Evolutionary conservation across 2,797 vertebrate genomes (phyloP), one percentile per base, ranked within the genome.

Genomic region (Microctenopoma lineatum): DNA sequence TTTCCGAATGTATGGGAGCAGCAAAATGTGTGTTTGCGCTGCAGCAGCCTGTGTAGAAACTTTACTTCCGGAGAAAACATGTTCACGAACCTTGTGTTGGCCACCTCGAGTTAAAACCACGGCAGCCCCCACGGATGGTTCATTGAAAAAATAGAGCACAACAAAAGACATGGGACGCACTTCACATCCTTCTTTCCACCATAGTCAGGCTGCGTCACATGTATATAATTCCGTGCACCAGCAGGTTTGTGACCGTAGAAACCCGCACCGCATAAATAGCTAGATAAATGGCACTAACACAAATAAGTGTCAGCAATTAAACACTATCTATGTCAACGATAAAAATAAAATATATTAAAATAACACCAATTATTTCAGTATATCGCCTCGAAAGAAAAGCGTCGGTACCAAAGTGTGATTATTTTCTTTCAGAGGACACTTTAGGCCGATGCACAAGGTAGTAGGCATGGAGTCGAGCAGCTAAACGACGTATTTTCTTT

Each of bases 201-300:
- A 15, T 26, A 5, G 1, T 41, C 45, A 4, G 1, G 4, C 5
- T 25, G 87, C 51, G 89, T 84, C 47, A 59, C 88, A 63, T 64
- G 38, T 70, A 91, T 90, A 88, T 83, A 85, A 32, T 34, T 83
- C 81, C 90, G 86, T 67, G 54, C 7, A 38, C 3, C 2, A 4
- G 25, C 29, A 63, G 10, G 0, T 61, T 0, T 25, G 11, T 21
- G 2, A 25, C 6, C 12, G 1, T 36, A 3, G 9, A 3, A 15
- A 59, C 2, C 38, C 25, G 6, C 18, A 12, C 38, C 25, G 6
- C 18, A 12, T 13, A 51, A 0, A 32, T 32, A 36, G 1, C 0
- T 0, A 15, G 4, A 3, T 1, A 9, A 42, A 27, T 27, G 0
- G 12, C 8, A 6, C 0, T 1, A 0, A 12, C 0, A 32, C n/a